Percentiles rank a stretch among this genome's conserved stretches.
These are phyloP conservation scores for Aldabrachelys gigantea DNA, from an alignment of 2,113 vertebrate genomes.

Conservation along the genomic window DNA sequence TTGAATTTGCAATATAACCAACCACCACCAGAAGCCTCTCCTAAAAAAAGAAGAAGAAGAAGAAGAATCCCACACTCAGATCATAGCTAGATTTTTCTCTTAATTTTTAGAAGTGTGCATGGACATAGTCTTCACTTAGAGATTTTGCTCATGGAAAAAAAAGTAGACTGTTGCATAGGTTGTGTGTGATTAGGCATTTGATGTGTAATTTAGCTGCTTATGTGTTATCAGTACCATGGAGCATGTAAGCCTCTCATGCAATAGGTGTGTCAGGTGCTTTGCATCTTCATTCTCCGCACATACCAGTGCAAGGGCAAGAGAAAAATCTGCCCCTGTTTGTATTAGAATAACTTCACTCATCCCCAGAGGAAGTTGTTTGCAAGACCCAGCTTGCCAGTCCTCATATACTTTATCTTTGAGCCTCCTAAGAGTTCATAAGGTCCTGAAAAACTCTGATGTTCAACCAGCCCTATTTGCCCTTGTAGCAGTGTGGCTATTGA, in stretches of 20 bases:
- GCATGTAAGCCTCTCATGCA: background rate
- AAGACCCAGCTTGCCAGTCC: background rate
- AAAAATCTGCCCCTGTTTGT: background rate
- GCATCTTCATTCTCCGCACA: background rate
- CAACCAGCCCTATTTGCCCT: background rate
- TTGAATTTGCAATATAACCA: background rate
- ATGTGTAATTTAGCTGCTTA: background rate
- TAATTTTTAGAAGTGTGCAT: background rate
- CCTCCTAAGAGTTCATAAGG: background rate
- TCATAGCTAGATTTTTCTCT: rapidly evolving
- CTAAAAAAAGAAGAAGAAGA: background rate
- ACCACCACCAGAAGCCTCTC: background rate
- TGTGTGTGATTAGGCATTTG: background rate
- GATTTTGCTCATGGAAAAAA: background rate
- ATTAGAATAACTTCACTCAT: background rate
- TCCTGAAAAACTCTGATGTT: constrained; percentile 12
- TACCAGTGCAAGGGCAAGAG: background rate
- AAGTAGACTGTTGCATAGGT: background rate
- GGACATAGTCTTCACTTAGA: background rate
- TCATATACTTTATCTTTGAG: constrained; percentile 26
- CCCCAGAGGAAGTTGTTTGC: background rate
- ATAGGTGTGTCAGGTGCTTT: background rate
- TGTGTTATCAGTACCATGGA: background rate
- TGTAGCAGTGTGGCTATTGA: background rate
- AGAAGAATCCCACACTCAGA: background rate